phyloP scores from a whole-genome alignment of 2,888 invertebrate genomes.

The Disparrhopalites patrizii region DNA sequence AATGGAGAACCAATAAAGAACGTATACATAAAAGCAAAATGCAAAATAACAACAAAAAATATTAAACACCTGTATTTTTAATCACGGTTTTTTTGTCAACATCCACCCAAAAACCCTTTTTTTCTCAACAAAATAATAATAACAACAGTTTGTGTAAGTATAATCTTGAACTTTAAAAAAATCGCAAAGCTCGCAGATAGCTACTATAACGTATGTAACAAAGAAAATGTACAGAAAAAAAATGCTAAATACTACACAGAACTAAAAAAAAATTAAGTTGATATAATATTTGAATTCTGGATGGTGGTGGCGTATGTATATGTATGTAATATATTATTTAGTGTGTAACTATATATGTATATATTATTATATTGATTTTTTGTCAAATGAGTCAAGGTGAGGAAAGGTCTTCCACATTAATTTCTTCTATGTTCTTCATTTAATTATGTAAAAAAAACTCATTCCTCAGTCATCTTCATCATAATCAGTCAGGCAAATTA shows the following conservation, averaged over 20 bases:
- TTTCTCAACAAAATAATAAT: conserved; percentile 7
- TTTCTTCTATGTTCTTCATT: too few species aligned
- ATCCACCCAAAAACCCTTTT: conserved; percentile 9
- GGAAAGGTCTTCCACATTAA: too few species aligned
- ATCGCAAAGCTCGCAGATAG: conserved; percentile 24
- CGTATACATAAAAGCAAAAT: not conserved
- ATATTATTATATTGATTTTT: too few species aligned
- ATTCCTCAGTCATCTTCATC: conserved; percentile 17
- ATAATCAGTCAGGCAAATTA: conserved; percentile 25
- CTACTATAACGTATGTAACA: not conserved
- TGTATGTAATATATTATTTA: conserved; percentile 1
- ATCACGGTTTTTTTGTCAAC: conserved; percentile 16
- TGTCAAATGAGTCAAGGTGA: too few species aligned
- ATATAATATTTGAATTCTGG: too few species aligned
- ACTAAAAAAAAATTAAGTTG: not conserved
- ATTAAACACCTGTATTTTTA: conserved; percentile 5
- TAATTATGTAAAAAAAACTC: not conserved
- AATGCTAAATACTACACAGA: conserved; percentile 1
- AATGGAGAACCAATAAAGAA: not conserved
- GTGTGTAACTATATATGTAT: too few species aligned
- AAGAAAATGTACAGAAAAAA: not conserved
- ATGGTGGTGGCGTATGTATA: too few species aligned
- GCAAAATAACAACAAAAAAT: not conserved
- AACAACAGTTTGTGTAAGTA: conserved; percentile 13
- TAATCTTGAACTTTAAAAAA: conserved; percentile 9